Conservation (phyloP, 2,113 vertebrate genomes). For the Willisornis vidua region DNA sequence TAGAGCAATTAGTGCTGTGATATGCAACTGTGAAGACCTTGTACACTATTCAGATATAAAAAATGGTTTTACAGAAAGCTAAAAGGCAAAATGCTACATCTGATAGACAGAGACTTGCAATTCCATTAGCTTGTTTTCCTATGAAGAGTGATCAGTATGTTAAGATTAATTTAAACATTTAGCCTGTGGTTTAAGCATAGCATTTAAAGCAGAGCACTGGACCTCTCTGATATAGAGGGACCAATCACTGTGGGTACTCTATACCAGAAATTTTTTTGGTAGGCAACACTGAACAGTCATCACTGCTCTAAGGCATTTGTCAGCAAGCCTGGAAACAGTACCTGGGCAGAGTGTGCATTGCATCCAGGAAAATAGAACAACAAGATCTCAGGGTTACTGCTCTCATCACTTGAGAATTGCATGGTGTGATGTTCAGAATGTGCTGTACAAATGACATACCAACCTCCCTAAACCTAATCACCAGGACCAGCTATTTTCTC, state of each 20-base stretch:
- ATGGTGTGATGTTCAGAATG: rapidly evolving
- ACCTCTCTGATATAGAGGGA: not conserved
- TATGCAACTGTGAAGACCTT: not conserved
- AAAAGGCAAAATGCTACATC: not conserved
- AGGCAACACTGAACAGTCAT: not conserved
- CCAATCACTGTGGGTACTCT: not conserved
- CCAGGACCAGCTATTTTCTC: not conserved
- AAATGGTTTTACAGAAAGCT: not conserved
- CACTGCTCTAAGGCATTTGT: not conserved
- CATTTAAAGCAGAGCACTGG: not conserved
- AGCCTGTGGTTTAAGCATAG: not conserved
- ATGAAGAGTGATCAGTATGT: not conserved
- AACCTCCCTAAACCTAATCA: not conserved
- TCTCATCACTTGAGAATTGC: not conserved
- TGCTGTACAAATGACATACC: not conserved
- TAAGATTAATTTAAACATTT: not conserved
- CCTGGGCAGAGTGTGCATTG: rapidly evolving
- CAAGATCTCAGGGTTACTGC: not conserved
- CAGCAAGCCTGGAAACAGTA: not conserved
- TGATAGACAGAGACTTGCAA: not conserved
- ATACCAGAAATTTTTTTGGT: not conserved
- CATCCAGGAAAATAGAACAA: not conserved
- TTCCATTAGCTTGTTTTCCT: not conserved
- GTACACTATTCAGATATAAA: not conserved
- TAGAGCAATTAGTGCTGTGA: not conserved